Base-by-base conservation (phyloP, 2,113 vertebrate genomes). In the Scopus umbretta region DNA sequence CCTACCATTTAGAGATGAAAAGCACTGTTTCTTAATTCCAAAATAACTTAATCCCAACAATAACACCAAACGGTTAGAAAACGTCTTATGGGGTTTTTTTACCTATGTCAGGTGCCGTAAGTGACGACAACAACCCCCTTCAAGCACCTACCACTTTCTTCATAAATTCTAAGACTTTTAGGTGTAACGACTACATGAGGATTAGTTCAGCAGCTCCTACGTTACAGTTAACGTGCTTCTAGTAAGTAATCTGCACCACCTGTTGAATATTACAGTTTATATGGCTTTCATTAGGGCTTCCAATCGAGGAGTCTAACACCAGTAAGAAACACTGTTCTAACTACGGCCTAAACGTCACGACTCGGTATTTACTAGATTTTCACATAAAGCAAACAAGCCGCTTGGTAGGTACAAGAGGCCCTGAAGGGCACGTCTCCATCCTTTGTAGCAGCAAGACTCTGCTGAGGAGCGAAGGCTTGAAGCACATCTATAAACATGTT, bases 1-100 rank as follows among this genome's bases (percentile, higher is more conserved):
- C 13, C 50, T 61, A 20, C 19, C 3, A 9, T 5, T 42, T 5
- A 21, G 36, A 34, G 16, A 19, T 2, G 19, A 36, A 80, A 71
- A 49, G 7, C 18, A 61, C 7, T 43, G 27, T 4, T 62, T 27
- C 13, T 40, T 22, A 76, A 76, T 22, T 30, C 14, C 8, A 21
- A 18, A 90, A 38, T 11, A 36, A 29, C 16, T 43, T 52, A 4
- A 66, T 20, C 8, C n/a, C 43, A 62, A 17, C 13, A 66, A 53
- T 16, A 18, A 68, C 84, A 74, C 0, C 7, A 6, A 16, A 3
- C 18, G 7, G 8, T 10, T 11, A 38, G 32, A 32, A 92, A 73
- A 40, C 0, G 2, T 9, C 22, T 43, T 4, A 3, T 1, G 6
- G 2, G 1, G 7, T 73, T 50, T 45, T 43, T 30, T 50, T 21